Percentiles rank a stretch among this genome's conserved stretches.
Evolutionary conservation across 2,797 vertebrate species (phyloP).

Genomic region (Pachyuromys duprasi): DNA sequence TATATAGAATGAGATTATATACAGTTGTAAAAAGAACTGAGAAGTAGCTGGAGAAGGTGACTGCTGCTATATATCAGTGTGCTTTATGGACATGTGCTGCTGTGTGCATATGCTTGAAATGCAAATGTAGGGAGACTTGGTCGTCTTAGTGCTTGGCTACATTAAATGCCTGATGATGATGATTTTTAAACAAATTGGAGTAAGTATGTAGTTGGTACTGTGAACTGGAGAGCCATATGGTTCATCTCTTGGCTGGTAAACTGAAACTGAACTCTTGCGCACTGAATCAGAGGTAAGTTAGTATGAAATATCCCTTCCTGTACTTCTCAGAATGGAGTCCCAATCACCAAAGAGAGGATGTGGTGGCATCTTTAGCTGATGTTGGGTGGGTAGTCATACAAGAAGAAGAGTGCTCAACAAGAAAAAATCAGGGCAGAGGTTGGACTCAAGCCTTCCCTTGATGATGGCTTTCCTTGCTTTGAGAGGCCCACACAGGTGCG

Average conservation of each 20-base stretch:
- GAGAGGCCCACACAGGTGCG: slow-evolving; percentile 81
- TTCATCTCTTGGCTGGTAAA: neutral
- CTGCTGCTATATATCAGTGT: neutral
- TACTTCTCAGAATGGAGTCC: slow-evolving; percentile 84
- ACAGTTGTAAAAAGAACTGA: neutral
- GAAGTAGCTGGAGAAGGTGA: neutral
- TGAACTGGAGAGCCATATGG: neutral
- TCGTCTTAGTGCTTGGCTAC: neutral
- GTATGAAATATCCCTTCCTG: neutral
- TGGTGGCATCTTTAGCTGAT: slow-evolving; percentile 94
- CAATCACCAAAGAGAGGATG: slow-evolving; percentile 81
- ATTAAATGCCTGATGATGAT: neutral
- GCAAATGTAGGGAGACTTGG: neutral
- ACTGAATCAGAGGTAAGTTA: neutral
- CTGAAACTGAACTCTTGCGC: neutral
- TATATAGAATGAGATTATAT: neutral
- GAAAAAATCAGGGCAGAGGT: slow-evolving; percentile 85
- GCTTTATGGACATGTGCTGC: neutral
- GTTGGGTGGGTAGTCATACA: slow-evolving; percentile 92
- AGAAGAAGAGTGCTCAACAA: slow-evolving; percentile 85
- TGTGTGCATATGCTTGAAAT: neutral
- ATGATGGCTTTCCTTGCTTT: slow-evolving; percentile 71
- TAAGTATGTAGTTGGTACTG: neutral
- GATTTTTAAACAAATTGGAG: neutral
- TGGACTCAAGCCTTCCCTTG: slow-evolving; percentile 56